Percentiles rank a stretch among this genome's conserved stretches.
These are phyloP conservation scores for Cephonodes hylas DNA, from an alignment of 2,888 invertebrate species.

Conservation along the genomic window DNA sequence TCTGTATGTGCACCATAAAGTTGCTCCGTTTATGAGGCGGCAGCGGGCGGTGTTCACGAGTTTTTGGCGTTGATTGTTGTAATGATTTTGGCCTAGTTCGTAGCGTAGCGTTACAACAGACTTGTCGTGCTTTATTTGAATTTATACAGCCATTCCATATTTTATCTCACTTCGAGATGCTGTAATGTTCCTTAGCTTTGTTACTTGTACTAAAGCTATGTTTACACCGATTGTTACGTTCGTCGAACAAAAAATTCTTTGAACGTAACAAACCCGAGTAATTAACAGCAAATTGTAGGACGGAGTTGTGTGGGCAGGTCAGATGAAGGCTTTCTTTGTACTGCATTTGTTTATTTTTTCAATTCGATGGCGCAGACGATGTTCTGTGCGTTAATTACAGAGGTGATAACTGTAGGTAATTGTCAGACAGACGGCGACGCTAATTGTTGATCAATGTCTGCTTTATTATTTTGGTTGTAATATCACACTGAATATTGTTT, in stretches of 20 bases:
- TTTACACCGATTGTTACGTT: constrained; percentile 48
- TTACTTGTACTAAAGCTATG: background rate
- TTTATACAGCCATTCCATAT: constrained; percentile 34
- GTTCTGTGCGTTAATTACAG: constrained; percentile 54
- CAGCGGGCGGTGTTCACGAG: constrained; percentile 34
- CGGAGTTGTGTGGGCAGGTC: constrained; percentile 63
- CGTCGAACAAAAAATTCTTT: constrained; percentile 58
- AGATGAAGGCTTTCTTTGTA: constrained; percentile 71
- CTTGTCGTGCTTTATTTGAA: constrained; percentile 51
- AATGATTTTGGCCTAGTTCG: constrained; percentile 68
- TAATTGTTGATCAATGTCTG: constrained; percentile 38
- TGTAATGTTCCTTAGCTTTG: constrained; percentile 13
- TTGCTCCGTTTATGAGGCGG: constrained; percentile 22
- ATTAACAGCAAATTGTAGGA: constrained; percentile 69
- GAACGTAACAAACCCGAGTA: constrained; percentile 54
- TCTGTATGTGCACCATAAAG: constrained; percentile 37
- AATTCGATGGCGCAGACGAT: constrained; percentile 53
- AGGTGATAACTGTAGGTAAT: constrained; percentile 47
- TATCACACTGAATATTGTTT: constrained; percentile 3
- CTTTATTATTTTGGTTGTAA: constrained; percentile 32
- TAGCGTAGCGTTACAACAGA: constrained; percentile 43
- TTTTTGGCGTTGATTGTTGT: constrained; percentile 66
- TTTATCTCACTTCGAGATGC: constrained; percentile 18
- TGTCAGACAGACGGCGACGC: constrained; percentile 43
- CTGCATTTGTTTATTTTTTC: constrained; percentile 65